phyloP scores from a whole-genome alignment of 2,113 vertebrate species.

The Beaufortia kweichowensis region DNA sequence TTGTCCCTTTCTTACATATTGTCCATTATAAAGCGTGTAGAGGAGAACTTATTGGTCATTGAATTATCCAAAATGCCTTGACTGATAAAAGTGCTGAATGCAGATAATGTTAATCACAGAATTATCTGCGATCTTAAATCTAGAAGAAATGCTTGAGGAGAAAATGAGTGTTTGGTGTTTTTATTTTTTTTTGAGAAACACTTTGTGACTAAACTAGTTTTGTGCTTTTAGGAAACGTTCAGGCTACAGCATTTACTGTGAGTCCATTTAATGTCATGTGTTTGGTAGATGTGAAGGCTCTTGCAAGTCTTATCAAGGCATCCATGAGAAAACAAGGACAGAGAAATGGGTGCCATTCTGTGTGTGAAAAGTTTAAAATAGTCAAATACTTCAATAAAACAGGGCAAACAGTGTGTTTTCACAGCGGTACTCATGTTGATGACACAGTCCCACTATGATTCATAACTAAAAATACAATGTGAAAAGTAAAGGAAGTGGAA shows the following conservation, averaged over 20 bases:
- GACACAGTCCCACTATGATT: too few species aligned
- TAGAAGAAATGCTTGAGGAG: slow-evolving; percentile 2
- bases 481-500: too few species aligned
- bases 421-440: too few species aligned
- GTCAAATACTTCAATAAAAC: neutral
- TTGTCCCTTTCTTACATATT: neutral
- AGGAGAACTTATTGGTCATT: slow-evolving; percentile 14
- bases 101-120: slow-evolving; percentile 9
- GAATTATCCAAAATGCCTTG: slow-evolving; percentile 36
- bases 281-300: too few species aligned
- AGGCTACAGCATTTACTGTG: neutral
- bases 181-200: neutral
- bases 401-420: too few species aligned
- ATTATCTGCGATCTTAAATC: slow-evolving; percentile 17
- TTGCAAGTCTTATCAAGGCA: too few species aligned
- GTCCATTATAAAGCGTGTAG: slow-evolving; percentile 11
- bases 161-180: slow-evolving; percentile 23
- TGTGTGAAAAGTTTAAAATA: neutral
- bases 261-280: neutral
- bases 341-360: neutral
- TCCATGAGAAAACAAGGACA: neutral
- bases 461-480: neutral
- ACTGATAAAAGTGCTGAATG: slow-evolving; percentile 22
- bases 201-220: neutral
- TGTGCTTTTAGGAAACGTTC: neutral